phyloP scores from a whole-genome alignment of 2,113 vertebrate genomes.

The Zosterops pallidus region DNA sequence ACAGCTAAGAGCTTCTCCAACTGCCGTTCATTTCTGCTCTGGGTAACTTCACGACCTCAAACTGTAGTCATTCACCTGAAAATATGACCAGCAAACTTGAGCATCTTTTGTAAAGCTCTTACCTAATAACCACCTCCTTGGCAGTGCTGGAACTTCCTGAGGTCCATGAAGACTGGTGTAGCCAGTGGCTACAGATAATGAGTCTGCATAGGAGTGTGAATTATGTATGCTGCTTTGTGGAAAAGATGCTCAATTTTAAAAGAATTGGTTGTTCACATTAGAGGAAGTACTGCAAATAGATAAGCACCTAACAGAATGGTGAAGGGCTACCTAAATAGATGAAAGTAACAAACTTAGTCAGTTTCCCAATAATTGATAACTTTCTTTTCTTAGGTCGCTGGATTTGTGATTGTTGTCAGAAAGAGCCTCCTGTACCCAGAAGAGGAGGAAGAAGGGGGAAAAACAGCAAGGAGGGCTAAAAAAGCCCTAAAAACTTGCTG shows the following conservation, averaged over 20 bases:
- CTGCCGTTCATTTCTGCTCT: neutral
- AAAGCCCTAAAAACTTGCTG: neutral
- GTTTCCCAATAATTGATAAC: conserved; percentile 44
- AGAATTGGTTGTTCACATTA: neutral
- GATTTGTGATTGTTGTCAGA: conserved; percentile 95
- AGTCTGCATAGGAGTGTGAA: neutral
- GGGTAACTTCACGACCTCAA: neutral
- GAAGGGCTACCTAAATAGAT: neutral
- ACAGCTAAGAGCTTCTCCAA: neutral
- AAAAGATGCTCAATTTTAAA: neutral
- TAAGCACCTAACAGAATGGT: neutral
- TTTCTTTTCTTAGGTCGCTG: conserved; percentile 87
- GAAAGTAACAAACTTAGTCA: neutral
- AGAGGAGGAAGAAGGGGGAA: conserved; percentile 88
- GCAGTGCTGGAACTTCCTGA: neutral
- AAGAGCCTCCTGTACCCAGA: conserved; percentile 83
- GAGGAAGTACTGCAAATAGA: neutral
- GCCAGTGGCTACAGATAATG: neutral
- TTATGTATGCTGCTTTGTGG: neutral
- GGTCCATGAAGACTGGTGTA: neutral
- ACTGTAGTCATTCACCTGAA: neutral
- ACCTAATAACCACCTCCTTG: neutral
- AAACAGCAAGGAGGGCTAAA: conserved; percentile 88
- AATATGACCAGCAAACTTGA: fast-evolving
- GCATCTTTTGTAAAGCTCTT: neutral